These are phyloP conservation scores for Cydia fagiglandana DNA, from an alignment of 1,140 invertebrate genomes.

Conservation along the genomic window DNA sequence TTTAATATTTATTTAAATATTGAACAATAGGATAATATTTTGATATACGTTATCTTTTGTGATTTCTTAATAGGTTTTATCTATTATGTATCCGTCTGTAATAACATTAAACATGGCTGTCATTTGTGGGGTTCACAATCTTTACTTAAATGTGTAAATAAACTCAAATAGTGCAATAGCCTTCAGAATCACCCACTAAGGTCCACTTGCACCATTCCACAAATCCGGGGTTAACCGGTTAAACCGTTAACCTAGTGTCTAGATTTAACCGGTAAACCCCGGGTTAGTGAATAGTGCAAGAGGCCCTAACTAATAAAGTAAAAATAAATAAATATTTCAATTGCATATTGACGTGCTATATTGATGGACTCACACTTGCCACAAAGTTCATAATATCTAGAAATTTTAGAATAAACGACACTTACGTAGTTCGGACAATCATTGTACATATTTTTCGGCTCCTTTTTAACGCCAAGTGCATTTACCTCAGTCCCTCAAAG, in stretches of 20 bases:
- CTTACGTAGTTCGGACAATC: not conserved
- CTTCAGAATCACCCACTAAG: not conserved
- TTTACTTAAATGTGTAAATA: slow-evolving; percentile 19
- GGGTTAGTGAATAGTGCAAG: too few species aligned
- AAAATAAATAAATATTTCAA: not conserved
- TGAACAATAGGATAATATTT: slow-evolving; percentile 22
- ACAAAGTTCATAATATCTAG: not conserved
- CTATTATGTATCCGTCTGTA: not conserved
- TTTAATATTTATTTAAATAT: slow-evolving; percentile 22
- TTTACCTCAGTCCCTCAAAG: not conserved
- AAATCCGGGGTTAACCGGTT: too few species aligned
- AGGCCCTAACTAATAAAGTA: too few species aligned
- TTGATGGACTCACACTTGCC: not conserved
- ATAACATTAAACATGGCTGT: slow-evolving; percentile 11
- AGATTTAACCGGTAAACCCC: too few species aligned
- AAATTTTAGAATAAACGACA: not conserved
- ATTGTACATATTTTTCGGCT: not conserved
- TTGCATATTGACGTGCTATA: not conserved
- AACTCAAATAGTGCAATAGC: slow-evolving; percentile 16
- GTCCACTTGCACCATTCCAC: too few species aligned
- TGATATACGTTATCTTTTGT: slow-evolving; percentile 9
- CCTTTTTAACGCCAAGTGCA: not conserved
- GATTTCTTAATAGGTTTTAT: not conserved
- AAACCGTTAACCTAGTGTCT: too few species aligned
- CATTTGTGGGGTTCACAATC: not conserved